Base-by-base conservation (phyloP, 2,888 invertebrate genomes). In the Cataglyphis livida region DNA sequence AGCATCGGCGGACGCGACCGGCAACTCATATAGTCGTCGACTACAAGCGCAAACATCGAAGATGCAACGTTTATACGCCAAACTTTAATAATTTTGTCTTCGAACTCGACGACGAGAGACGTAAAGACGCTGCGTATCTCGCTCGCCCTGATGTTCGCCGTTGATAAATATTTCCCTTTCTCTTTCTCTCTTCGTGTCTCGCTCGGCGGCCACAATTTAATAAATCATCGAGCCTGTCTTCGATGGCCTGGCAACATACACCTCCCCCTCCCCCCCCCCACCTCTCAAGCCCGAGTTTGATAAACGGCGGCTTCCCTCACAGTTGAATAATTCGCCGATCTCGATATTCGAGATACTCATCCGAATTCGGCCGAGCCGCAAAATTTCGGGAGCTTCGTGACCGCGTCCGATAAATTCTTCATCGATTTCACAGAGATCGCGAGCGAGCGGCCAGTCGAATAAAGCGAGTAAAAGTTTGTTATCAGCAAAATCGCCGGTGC, bases 1-100 rank as follows among this genome's bases (percentile, higher is more conserved):
- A 89, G 81, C 84, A 82, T 81, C 89, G 87, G 76, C 75, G 89
- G 68, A 82, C 59, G 75, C 41, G 74, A 62, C 61, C 85, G 88
- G 85, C 83, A 83, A 76, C 61, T 70, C 82, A 65, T 85, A 76
- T 62, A 74, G 81, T 84, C 85, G 82, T 64, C 59, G 54, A 76
- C 64, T 84, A 66, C 57, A 48, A 71, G 66, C 70, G 84, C 76
- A 85, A 89, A 87, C 83, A 89, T 88, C 83, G 87, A 76, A 82
- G 84, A 89, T 81, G 82, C 85, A 83, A 83, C 82, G 89, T 70
- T 88, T 88, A 84, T 64, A 84, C 81, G 78, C 25, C 68, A 74
- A 88, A 89, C 83, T 88, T 84, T 86, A 84, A 88, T 90, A 88
- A 88, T 90, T 89, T 88, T 82, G 82, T 90, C 83, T 79, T 81